These are phyloP conservation scores for Arbacia lixula DNA, from an alignment of 53 echinoderm and acorn worm genomes.

Conservation along the genomic window DNA sequence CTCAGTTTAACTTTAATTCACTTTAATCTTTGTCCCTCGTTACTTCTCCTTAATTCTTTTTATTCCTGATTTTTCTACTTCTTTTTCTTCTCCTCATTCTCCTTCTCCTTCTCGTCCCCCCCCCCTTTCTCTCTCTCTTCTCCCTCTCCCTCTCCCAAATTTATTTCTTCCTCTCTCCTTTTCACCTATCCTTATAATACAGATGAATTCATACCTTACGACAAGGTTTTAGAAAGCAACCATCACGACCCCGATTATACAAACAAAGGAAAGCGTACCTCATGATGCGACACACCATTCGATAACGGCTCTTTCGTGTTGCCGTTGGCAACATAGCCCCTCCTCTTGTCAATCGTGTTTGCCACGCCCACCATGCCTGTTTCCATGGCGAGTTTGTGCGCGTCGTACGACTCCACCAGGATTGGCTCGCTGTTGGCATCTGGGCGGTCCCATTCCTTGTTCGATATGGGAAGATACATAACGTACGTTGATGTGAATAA, in stretches of 20 bases:
- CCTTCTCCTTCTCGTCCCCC: neutral
- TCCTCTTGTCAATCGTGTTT: conserved; percentile 38
- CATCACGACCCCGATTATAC: too few relatives aligned
- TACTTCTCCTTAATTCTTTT: too few relatives aligned
- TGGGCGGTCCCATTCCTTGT: conserved; percentile 66
- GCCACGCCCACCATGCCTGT: conserved; percentile 52
- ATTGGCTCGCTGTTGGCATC: conserved; percentile 47
- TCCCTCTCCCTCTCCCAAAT: neutral
- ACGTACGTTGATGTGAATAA: too few relatives aligned
- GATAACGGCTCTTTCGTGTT: neutral
- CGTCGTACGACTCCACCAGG: conserved; percentile 59
- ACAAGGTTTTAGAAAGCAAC: conserved; percentile 20
- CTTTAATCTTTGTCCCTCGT: too few relatives aligned
- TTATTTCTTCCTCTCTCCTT: neutral
- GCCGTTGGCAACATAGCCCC: conserved; percentile 14
- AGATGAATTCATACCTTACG: neutral
- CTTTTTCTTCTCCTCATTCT: neutral
- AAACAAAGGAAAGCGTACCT: too few relatives aligned
- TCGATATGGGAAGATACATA: too few relatives aligned
- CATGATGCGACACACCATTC: conserved; percentile 1
- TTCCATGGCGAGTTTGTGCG: conserved; percentile 53
- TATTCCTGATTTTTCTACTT: too few relatives aligned
- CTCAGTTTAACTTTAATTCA: too few relatives aligned
- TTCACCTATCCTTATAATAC: neutral
- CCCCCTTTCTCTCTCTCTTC: neutral